A percentile compares a stretch with the other conserved stretches of the same genome.
phyloP scores from a whole-genome alignment of 2,888 invertebrate genomes.

The Brachylomia viminalis region DNA sequence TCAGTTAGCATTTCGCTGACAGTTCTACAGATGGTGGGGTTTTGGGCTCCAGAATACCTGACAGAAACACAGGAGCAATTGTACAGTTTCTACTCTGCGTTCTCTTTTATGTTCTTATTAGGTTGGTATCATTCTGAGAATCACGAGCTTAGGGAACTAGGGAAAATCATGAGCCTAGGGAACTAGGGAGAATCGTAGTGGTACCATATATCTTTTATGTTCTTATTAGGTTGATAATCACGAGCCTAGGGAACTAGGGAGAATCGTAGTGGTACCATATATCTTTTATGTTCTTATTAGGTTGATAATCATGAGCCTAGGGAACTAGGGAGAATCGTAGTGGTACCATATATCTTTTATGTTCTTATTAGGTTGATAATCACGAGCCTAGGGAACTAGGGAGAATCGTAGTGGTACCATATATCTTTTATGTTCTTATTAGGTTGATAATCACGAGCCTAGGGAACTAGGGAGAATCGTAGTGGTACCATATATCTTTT shows the following conservation, averaged over 20 bases:
- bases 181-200: background rate
- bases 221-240: too few relatives aligned
- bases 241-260: background rate
- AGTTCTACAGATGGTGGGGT: conserved; percentile 78
- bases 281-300: too few relatives aligned
- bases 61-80: conserved; percentile 60
- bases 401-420: background rate
- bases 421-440: too few relatives aligned
- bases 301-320: too few relatives aligned
- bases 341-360: background rate
- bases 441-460: too few relatives aligned
- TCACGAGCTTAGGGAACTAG: background rate
- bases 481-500: too few relatives aligned
- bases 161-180: too few relatives aligned
- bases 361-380: too few relatives aligned
- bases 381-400: too few relatives aligned
- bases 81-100: conserved; percentile 77
- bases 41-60: conserved; percentile 80
- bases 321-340: background rate
- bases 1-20: conserved; percentile 81
- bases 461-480: too few relatives aligned
- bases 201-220: too few relatives aligned
- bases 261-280: background rate
- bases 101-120: conserved; percentile 82
- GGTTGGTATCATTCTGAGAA: conserved; percentile 73